Evolutionary conservation across 2,113 vertebrate species (phyloP).

Genomic region (Sinocyclocheilus anshuiensis): DNA sequence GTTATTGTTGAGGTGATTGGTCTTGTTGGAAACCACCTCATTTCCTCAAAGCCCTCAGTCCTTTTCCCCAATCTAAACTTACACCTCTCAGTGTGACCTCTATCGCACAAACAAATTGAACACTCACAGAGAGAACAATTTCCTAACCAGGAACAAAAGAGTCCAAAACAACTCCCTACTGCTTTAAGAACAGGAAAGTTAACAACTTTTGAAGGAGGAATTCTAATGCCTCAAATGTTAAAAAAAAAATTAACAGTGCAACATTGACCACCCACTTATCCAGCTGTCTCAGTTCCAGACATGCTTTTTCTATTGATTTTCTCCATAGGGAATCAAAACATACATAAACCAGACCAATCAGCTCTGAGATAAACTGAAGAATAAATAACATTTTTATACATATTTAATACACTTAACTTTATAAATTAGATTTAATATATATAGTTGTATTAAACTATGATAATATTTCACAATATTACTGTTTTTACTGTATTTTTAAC

Average conservation of each 20-base stretch:
- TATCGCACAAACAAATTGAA: slow-evolving; percentile 41
- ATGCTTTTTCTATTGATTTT: background rate
- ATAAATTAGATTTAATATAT: no score
- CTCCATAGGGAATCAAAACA: no score
- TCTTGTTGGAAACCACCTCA: background rate
- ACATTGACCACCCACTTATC: background rate
- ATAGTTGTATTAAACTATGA: no score
- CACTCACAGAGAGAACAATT: background rate
- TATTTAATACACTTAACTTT: no score
- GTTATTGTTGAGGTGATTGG: background rate
- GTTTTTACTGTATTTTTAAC: no score
- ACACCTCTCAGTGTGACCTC: slow-evolving; percentile 29
- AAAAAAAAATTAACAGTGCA: background rate
- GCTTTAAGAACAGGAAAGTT: background rate
- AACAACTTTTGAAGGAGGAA: background rate
- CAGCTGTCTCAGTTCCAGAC: background rate
- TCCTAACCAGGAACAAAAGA: background rate
- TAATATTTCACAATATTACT: no score
- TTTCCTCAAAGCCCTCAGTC: background rate
- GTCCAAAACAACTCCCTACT: background rate
- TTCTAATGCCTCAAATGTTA: background rate
- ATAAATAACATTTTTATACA: no score
- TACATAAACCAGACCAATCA: no score
- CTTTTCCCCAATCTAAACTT: background rate
- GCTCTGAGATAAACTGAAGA: no score